These are phyloP conservation scores for Drosophila repleta DNA, from an alignment of 1,140 invertebrate genomes.

Conservation along the genomic window DNA sequence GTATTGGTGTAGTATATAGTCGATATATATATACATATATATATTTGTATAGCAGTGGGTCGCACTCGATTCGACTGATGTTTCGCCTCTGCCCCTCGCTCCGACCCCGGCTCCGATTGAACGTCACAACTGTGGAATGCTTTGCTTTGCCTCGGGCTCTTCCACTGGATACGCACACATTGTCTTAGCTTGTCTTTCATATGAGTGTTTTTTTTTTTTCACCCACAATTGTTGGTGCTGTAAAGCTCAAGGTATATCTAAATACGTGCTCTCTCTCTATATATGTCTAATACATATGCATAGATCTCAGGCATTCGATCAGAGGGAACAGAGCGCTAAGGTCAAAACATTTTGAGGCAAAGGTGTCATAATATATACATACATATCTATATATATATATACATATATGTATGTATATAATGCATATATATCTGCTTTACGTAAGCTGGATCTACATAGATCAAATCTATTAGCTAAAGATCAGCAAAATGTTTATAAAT, in stretches of 20 bases:
- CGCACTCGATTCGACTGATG: conserved; percentile 54
- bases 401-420: neutral
- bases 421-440: too few species aligned
- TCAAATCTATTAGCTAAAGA: neutral
- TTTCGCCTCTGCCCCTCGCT: conserved; percentile 35
- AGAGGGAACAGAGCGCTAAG: conserved; percentile 42
- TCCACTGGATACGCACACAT: conserved; percentile 54
- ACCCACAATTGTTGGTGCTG: conserved; percentile 31
- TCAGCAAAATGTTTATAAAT: neutral
- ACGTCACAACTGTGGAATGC: conserved; percentile 77
- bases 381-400: neutral
- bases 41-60: conserved; percentile 64
- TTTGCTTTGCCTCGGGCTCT: conserved; percentile 42
- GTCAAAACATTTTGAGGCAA: conserved; percentile 63
- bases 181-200: conserved; percentile 63
- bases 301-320: conserved; percentile 39
- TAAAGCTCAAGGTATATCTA: conserved; percentile 61
- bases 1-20: conserved; percentile 26
- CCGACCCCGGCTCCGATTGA: conserved; percentile 62
- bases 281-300: neutral
- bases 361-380: conserved; percentile 54
- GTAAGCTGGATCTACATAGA: conserved; percentile 7
- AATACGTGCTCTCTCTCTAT: conserved; percentile 5
- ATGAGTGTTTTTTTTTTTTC: conserved; percentile 48
- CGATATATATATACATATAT: conserved; percentile 20